phyloP scores from a whole-genome alignment of 2,888 invertebrate genomes.

The Aquatica leii region DNA sequence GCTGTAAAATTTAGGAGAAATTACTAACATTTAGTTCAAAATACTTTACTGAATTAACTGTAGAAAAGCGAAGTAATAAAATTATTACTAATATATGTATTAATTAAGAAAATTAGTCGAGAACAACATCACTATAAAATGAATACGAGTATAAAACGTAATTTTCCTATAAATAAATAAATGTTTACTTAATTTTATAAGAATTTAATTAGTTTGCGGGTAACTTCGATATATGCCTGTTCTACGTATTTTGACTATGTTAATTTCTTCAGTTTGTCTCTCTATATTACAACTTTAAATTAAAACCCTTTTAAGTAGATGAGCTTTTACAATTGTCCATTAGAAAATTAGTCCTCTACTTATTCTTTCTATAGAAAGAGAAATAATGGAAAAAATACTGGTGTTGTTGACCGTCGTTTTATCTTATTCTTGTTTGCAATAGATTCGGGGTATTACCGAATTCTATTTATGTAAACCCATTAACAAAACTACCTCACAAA shows the following conservation, averaged over 20 bases:
- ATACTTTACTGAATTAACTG: no score
- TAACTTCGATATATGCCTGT: constrained; percentile 1
- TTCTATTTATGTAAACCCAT: background rate
- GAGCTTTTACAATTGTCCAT: constrained; percentile 14
- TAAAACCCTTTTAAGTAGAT: constrained; percentile 14
- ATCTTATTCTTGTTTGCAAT: background rate
- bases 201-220: background rate
- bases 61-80: no score
- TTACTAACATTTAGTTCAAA: no score
- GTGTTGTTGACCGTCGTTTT: background rate
- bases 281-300: constrained; percentile 11
- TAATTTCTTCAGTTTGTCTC: constrained; percentile 11
- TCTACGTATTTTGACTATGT: background rate
- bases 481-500: constrained; percentile 2
- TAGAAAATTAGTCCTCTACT: constrained; percentile 5
- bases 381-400: background rate
- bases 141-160: no score
- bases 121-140: no score
- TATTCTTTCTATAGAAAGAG: constrained; percentile 5
- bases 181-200: no score
- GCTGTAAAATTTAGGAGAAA: no score
- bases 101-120: no score
- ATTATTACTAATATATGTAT: no score
- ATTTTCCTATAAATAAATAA: no score
- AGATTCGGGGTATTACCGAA: background rate